Percentiles rank a stretch among this genome's conserved stretches.
phyloP scores from a whole-genome alignment of 2,113 vertebrate species.

The Chloroceryle aenea region DNA sequence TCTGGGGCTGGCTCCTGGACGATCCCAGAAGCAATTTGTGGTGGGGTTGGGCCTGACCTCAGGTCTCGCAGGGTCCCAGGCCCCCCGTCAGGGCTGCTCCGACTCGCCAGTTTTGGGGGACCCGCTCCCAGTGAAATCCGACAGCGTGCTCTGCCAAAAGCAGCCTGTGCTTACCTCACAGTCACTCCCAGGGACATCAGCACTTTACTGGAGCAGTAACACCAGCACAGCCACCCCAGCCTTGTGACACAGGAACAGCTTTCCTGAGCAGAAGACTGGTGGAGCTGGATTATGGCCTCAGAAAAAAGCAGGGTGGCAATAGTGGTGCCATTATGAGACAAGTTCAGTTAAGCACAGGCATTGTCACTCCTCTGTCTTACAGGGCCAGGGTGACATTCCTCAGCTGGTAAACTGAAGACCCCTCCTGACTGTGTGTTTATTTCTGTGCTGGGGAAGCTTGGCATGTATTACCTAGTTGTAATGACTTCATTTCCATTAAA shows the following conservation, averaged over 20 bases:
- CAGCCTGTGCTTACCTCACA: accelerated
- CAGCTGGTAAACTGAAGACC: accelerated
- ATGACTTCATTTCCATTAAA: not conserved
- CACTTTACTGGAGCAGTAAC: accelerated
- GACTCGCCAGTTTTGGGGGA: accelerated
- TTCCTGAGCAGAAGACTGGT: not conserved
- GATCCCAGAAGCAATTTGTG: accelerated
- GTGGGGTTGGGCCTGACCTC: accelerated
- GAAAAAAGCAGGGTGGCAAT: not conserved
- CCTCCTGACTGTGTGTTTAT: not conserved
- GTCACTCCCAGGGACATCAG: not conserved
- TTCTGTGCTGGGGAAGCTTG: not conserved
- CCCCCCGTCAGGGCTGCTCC: not conserved
- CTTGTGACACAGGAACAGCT: not conserved
- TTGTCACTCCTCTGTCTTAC: not conserved
- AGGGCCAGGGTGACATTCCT: not conserved
- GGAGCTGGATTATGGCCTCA: not conserved
- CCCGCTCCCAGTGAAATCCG: accelerated
- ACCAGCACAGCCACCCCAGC: accelerated
- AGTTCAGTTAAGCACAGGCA: not conserved
- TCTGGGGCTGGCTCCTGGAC: accelerated
- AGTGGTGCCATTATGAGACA: not conserved
- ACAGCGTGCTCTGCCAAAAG: accelerated
- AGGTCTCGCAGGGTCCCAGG: accelerated
- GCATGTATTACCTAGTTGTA: not conserved